Evolutionary conservation across 92 coral and sea anemone genomes (phyloP).

Genomic region (Heteractis magnifica): DNA sequence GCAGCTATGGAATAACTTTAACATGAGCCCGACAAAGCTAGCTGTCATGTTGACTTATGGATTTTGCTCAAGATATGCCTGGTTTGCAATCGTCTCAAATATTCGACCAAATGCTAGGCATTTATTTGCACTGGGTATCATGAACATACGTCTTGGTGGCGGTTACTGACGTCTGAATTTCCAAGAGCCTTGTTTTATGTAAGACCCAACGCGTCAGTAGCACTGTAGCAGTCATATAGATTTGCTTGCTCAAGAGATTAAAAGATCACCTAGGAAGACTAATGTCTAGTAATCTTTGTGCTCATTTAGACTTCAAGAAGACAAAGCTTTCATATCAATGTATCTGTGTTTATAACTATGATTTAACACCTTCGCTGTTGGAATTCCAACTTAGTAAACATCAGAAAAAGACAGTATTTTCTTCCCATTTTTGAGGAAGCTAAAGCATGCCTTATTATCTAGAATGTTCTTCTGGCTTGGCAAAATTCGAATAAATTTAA

Average conservation of each 20-base stretch:
- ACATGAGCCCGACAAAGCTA: neutral
- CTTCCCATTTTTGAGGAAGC: neutral
- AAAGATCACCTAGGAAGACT: constrained; percentile 12
- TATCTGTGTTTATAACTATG: neutral
- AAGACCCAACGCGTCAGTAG: neutral
- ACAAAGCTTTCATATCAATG: constrained; percentile 8
- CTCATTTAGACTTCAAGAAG: constrained; percentile 1
- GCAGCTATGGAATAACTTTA: neutral
- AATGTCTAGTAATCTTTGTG: constrained; percentile 9
- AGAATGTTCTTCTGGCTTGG: neutral
- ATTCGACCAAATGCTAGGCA: neutral
- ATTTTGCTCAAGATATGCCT: neutral
- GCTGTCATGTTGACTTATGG: neutral
- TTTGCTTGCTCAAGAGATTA: constrained; percentile 20
- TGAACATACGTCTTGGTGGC: too few species aligned
- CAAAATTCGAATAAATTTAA: neutral
- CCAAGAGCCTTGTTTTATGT: neutral
- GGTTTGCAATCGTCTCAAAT: neutral
- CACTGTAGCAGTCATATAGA: neutral
- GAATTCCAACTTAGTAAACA: neutral
- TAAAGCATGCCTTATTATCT: neutral
- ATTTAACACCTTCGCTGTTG: neutral
- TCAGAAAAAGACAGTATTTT: neutral
- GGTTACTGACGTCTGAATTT: too few species aligned
- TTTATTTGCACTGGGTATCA: neutral